Evolutionary conservation across 2,113 vertebrate genomes (phyloP).

Genomic region (Sporophila hypoxantha): DNA sequence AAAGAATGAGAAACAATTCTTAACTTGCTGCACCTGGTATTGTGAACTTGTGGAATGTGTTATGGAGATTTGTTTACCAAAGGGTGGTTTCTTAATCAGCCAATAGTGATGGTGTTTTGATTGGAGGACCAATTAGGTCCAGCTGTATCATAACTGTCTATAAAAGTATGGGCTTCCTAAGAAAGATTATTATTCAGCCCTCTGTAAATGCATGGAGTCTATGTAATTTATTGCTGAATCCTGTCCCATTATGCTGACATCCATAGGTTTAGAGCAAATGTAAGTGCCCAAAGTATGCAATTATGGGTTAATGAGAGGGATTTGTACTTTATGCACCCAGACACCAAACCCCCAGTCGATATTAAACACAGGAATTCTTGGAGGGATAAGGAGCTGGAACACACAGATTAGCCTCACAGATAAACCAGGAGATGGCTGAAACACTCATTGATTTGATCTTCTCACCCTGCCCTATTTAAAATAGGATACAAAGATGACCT

Average conservation of each 20-base stretch:
- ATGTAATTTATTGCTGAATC: not conserved
- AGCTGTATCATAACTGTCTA: not conserved
- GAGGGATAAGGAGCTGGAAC: not conserved
- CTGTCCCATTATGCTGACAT: not conserved
- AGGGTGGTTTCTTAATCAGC: not conserved
- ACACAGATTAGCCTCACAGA: rapidly evolving
- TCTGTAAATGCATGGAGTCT: not conserved
- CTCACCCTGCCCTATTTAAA: not conserved
- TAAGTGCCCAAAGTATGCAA: not conserved
- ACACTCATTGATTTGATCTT: not conserved
- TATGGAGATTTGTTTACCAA: not conserved
- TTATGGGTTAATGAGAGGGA: not conserved
- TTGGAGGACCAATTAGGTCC: not conserved
- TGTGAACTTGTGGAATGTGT: not conserved
- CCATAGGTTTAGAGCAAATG: not conserved
- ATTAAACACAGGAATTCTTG: not conserved
- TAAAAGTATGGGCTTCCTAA: not conserved
- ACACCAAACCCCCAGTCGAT: not conserved
- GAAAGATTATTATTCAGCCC: not conserved
- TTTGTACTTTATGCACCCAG: not conserved
- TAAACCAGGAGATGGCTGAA: not conserved
- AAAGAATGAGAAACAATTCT: not conserved
- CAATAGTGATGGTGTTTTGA: not conserved
- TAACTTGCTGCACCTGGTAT: not conserved
- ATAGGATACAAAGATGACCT: not conserved